Conservation (phyloP, 2,113 vertebrate species). For the Origma solitaria region DNA sequence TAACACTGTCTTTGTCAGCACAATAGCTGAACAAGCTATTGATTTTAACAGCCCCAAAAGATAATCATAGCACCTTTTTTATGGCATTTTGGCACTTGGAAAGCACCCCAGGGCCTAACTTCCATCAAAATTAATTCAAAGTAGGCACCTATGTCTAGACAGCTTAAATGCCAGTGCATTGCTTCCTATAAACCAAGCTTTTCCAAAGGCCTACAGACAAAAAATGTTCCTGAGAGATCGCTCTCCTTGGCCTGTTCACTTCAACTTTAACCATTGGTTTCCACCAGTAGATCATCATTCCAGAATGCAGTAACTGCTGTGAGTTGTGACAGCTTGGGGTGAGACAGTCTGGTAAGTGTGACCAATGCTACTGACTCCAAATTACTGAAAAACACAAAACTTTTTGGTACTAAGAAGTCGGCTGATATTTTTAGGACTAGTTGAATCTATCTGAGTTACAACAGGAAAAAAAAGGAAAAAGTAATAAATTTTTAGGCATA, state of each 20-base stretch:
- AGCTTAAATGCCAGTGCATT: background rate
- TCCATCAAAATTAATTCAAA: background rate
- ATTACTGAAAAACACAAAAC: background rate
- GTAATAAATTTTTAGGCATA: background rate
- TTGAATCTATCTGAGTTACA: background rate
- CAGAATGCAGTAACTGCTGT: background rate
- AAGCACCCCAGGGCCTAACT: background rate
- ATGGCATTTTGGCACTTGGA: background rate
- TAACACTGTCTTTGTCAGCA: background rate
- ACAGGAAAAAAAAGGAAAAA: background rate
- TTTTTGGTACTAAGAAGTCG: background rate
- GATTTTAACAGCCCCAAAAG: background rate
- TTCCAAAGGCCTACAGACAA: background rate
- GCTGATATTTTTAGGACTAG: background rate
- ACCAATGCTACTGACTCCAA: background rate
- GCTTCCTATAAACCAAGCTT: background rate
- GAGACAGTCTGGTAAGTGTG: background rate
- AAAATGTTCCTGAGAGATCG: background rate
- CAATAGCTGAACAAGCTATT: background rate
- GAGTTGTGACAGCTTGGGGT: background rate
- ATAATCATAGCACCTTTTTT: fast-evolving
- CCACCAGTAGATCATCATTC: background rate
- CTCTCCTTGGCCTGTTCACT: background rate
- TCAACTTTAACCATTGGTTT: background rate
- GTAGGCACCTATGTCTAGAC: background rate